Base-by-base conservation (phyloP, 2,888 invertebrate species). In the Myopa testacea region DNA sequence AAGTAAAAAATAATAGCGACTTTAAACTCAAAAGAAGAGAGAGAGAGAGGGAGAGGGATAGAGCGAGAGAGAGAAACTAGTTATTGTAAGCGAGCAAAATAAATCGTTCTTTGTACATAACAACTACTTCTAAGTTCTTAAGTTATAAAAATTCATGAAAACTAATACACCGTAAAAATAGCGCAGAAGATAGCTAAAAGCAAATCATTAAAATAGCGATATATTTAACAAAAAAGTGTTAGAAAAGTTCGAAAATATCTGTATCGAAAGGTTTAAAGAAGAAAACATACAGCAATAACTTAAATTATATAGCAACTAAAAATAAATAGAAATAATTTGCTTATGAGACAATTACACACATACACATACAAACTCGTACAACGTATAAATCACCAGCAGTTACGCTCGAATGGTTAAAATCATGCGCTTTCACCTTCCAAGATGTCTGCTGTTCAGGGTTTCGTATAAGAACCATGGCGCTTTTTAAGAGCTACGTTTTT, bases 141-240 rank as follows among this genome's bases (percentile, higher is more conserved):
- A 45, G 63, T 37, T 74, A 52, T 37, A 50, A 65, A 60, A 40
- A 69, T 38, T 45, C 37, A 69, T 12, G 14, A 16, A 40, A 40
- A 75, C 19, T 63, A 8, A 69, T 50, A 12, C 14, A 63, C 10
- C n/a, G 38, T 12, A 38, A 34, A 75, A 50, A 45, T 7, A 55
- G 55, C 10, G 40, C 58, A 45, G 26, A 75, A 69, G 40, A 68
- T 69, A 75, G 69, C 69, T 58, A 50, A 68, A 75, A 68, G 69
- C 69, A 69, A 68, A 58, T 75, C 65, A 75, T 69, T 45, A 45
- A 69, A 69, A 60, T 7, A 10, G 8, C 50, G 55, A 38, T 45
- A 60, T 45, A 19, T 60, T 38, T 12, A 68, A 68, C 0, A 19
- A 68, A 68, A 68, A 50, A n/a, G n/a, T 10, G 26, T 26, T 26